phyloP scores from a whole-genome alignment of 2,888 invertebrate genomes.

The Acrobasis consociella region DNA sequence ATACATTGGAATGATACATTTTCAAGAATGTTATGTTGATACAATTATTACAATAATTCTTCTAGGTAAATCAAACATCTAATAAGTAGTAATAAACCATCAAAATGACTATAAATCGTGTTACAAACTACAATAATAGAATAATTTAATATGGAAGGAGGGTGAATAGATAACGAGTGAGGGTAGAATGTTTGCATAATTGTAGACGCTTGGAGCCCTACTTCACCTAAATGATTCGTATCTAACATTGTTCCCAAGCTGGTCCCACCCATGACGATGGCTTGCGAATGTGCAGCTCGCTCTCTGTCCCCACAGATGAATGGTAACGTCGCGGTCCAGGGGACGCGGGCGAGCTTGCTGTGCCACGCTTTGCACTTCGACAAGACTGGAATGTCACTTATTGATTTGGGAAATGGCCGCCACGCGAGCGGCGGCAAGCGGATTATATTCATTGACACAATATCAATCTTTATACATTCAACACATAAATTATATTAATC shows the following conservation, averaged over 20 bases:
- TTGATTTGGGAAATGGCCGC: conserved; percentile 71
- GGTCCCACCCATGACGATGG: conserved; percentile 83
- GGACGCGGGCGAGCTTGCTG: conserved; percentile 30
- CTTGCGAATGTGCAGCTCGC: conserved; percentile 67
- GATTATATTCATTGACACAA: conserved; percentile 55
- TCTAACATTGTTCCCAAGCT: conserved; percentile 82
- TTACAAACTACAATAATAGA: conserved; percentile 26
- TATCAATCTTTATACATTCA: conserved; percentile 47
- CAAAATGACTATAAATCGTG: conserved; percentile 27
- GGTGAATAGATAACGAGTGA: conserved; percentile 46
- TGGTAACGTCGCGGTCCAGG: conserved; percentile 11
- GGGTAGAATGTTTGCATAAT: conserved; percentile 63
- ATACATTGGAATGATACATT: conserved; percentile 81
- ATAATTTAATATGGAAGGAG: conserved; percentile 32
- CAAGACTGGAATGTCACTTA: conserved; percentile 82
- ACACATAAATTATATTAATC: conserved; percentile 42
- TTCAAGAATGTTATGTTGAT: conserved; percentile 77
- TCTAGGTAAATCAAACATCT: conserved; percentile 39
- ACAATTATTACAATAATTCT: conserved; percentile 51
- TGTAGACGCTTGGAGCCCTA: conserved; percentile 62
- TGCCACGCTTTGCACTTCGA: conserved; percentile 69
- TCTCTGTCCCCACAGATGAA: conserved; percentile 31
- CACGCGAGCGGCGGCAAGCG: conserved; percentile 50
- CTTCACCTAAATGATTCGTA: conserved; percentile 73
- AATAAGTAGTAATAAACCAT: conserved; percentile 35